Conservation (phyloP, 2,797 vertebrate species). For the Hypotaenidia okinawae region DNA sequence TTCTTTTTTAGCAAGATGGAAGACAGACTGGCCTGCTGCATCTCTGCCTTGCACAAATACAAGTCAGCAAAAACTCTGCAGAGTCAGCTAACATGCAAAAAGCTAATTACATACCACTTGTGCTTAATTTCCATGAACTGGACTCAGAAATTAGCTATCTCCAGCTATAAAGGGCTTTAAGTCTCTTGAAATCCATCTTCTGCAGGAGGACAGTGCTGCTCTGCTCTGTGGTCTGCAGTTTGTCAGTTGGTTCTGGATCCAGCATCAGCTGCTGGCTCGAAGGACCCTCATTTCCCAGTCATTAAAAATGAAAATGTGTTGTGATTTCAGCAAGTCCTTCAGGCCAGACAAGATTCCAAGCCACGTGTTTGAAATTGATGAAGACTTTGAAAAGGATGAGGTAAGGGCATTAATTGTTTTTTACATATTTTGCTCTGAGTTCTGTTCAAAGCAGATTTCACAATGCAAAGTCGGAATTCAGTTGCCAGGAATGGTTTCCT, state of each 20-base stretch:
- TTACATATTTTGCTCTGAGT: neutral
- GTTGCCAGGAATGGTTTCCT: neutral
- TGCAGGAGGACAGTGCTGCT: neutral
- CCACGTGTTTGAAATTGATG: conserved; percentile 94
- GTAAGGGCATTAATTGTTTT: conserved; percentile 54
- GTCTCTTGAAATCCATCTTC: neutral
- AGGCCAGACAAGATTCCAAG: conserved; percentile 93
- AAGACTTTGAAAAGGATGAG: conserved; percentile 94
- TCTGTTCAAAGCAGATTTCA: neutral
- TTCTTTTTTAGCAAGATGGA: neutral
- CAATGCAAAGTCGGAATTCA: neutral
- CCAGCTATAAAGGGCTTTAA: neutral
- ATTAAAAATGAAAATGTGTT: conserved; percentile 57
- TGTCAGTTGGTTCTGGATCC: neutral
- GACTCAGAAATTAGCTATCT: neutral
- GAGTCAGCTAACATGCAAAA: neutral
- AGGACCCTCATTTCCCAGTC: neutral
- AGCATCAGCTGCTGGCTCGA: neutral
- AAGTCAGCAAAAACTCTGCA: neutral
- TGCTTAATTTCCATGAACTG: neutral
- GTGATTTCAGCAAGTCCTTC: conserved; percentile 89
- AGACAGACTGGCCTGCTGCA: neutral
- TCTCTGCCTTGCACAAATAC: neutral
- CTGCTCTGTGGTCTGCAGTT: neutral
- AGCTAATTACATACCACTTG: neutral